phyloP scores from a whole-genome alignment of 1,140 invertebrate genomes.

The Sogatella furcifera region DNA sequence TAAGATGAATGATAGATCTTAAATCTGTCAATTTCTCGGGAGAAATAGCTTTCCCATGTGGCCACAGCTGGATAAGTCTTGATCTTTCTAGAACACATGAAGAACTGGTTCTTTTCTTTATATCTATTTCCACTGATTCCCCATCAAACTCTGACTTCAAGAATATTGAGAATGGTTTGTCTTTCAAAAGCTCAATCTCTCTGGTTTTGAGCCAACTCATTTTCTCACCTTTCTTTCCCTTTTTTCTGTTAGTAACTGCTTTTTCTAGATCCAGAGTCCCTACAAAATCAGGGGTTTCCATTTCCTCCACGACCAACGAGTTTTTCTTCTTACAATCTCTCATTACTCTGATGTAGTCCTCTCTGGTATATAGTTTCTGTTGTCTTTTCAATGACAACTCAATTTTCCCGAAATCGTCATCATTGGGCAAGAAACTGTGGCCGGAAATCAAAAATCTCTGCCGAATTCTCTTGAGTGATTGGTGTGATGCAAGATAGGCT shows the following conservation, averaged over 20 bases:
- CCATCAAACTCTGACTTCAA: constrained; percentile 1
- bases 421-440: constrained; percentile 31
- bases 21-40: no score
- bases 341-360: constrained; percentile 27
- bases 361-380: constrained; percentile 24
- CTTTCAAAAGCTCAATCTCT: constrained; percentile 6
- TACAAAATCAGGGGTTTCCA: not conserved
- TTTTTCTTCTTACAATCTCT: constrained; percentile 23
- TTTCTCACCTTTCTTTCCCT: not conserved
- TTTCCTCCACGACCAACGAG: constrained; percentile 13
- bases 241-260: no score
- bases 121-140: constrained; percentile 3
- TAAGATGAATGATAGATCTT: no score
- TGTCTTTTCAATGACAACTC: constrained; percentile 27
- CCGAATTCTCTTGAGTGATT: constrained; percentile 24
- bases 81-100: not conserved
- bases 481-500: constrained; percentile 20
- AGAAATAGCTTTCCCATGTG: not conserved
- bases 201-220: constrained; percentile 6
- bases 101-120: not conserved
- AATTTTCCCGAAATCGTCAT: constrained; percentile 29
- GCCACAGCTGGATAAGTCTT: constrained; percentile 4
- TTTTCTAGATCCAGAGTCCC: no score
- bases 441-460: constrained; percentile 28
- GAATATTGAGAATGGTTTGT: constrained; percentile 4